These are phyloP conservation scores for Ctenosaura bakeri DNA, from an alignment of 2,797 vertebrate species.

Conservation along the genomic window DNA sequence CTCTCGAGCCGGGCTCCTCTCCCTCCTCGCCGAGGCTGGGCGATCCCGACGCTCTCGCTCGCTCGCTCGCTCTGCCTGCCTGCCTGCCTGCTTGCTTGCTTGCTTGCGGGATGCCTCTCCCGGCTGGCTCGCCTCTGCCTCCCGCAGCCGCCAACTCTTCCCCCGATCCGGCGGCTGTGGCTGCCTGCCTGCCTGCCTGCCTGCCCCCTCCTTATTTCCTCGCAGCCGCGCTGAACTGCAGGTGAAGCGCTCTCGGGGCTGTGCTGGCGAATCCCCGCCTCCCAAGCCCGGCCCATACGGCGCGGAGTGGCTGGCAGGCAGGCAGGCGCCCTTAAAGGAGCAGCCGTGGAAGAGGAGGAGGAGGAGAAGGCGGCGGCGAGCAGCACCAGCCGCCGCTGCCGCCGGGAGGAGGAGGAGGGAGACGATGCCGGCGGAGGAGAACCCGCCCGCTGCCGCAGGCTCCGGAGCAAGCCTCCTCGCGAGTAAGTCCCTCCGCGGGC, in stretches of 20 bases:
- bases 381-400: too few relatives aligned
- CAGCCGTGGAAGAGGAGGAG: slow-evolving; percentile 2
- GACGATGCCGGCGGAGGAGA: too few relatives aligned
- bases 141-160: neutral
- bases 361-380: neutral
- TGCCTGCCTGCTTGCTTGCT: too few relatives aligned
- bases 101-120: too few relatives aligned
- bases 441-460: too few relatives aligned
- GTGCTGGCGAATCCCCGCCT: slow-evolving; percentile 78
- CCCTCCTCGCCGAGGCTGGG: slow-evolving; percentile 24
- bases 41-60: neutral
- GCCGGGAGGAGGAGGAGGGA: too few relatives aligned
- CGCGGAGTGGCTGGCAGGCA: slow-evolving; percentile 69
- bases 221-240: slow-evolving; percentile 85
- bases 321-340: slow-evolving; percentile 86
- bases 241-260: slow-evolving; percentile 89
- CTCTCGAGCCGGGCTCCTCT: neutral
- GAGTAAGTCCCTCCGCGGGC: neutral
- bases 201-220: slow-evolving; percentile 39
- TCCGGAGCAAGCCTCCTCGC: neutral
- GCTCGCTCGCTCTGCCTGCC: too few relatives aligned
- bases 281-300: slow-evolving; percentile 84
- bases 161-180: neutral
- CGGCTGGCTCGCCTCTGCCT: too few relatives aligned
- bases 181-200: too few relatives aligned